These are phyloP conservation scores for Nerophis ophidion DNA, from an alignment of 2,113 vertebrate genomes.

Conservation along the genomic window DNA sequence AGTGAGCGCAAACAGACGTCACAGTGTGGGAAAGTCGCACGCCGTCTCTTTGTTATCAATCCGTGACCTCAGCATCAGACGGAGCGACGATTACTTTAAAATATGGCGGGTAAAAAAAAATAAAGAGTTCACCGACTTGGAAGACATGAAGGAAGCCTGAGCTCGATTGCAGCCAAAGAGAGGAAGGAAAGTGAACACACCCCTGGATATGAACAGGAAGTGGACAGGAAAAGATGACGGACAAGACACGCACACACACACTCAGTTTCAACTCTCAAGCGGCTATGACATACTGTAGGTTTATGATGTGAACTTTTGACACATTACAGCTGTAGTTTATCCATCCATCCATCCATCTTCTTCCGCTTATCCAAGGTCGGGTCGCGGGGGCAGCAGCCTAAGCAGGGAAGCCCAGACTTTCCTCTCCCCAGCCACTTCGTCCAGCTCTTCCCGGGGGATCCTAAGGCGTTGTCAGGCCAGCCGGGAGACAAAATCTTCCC, in stretches of 20 bases:
- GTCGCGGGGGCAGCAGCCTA: too few relatives aligned
- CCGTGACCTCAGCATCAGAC: conserved; percentile 43
- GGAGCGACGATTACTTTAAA: conserved; percentile 17
- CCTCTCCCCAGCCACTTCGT: too few relatives aligned
- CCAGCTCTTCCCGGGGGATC: too few relatives aligned
- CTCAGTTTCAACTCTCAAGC: conserved; percentile 10
- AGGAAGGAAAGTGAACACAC: conserved; percentile 66
- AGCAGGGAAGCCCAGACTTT: too few relatives aligned
- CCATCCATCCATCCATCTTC: too few relatives aligned
- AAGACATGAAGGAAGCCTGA: conserved; percentile 58
- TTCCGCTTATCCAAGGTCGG: too few relatives aligned
- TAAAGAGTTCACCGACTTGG: conserved; percentile 26
- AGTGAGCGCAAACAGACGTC: conserved; percentile 42
- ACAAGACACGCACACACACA: conserved; percentile 36
- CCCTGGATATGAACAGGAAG: conserved; percentile 64
- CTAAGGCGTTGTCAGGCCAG: too few relatives aligned
- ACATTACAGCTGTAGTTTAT: too few relatives aligned
- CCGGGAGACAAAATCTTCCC: too few relatives aligned
- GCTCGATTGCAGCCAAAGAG: conserved; percentile 38
- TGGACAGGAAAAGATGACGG: conserved; percentile 53
- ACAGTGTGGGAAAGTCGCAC: conserved; percentile 52
- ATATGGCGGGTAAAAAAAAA: conserved; percentile 12
- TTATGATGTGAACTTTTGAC: neutral
- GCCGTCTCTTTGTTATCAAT: conserved; percentile 46
- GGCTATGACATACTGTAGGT: neutral